phyloP scores from a whole-genome alignment of 2,113 vertebrate species.

The Cebus imitator region DNA sequence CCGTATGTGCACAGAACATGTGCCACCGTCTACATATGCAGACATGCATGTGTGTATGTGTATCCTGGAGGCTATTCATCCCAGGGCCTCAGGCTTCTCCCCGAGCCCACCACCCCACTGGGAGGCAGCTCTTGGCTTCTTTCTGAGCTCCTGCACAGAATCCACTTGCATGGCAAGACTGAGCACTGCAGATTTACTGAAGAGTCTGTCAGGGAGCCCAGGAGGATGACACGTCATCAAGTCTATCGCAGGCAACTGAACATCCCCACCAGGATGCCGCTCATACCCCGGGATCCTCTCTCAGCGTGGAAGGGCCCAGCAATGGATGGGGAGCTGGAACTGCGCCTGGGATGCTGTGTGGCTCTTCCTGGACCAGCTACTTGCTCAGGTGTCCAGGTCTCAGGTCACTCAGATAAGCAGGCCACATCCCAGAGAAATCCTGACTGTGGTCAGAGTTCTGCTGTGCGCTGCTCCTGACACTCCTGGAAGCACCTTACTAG shows the following conservation, averaged over 20 bases:
- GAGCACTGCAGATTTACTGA: not conserved
- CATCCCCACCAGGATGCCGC: accelerated
- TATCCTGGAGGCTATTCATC: not conserved
- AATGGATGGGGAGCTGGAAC: not conserved
- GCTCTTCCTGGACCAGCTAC: not conserved
- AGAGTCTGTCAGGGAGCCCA: not conserved
- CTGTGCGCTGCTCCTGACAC: not conserved
- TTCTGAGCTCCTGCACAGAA: not conserved
- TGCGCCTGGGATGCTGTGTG: accelerated
- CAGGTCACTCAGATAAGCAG: not conserved
- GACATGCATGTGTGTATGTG: not conserved
- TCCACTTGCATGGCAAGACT: not conserved
- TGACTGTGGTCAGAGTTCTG: not conserved
- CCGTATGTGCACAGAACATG: not conserved
- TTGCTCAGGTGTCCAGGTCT: not conserved
- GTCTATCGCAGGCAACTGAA: no score
- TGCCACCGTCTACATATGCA: not conserved
- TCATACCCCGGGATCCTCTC: not conserved
- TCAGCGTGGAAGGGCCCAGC: not conserved
- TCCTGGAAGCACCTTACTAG: not conserved
- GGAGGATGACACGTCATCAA: no score
- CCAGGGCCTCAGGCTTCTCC: not conserved
- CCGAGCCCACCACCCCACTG: accelerated
- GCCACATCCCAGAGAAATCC: not conserved
- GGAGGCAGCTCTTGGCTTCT: not conserved